Evolutionary conservation across 2,888 invertebrate species (phyloP), one percentile per base, ranked within the genome.

Genomic region (Cataglyphis altisquamis): DNA sequence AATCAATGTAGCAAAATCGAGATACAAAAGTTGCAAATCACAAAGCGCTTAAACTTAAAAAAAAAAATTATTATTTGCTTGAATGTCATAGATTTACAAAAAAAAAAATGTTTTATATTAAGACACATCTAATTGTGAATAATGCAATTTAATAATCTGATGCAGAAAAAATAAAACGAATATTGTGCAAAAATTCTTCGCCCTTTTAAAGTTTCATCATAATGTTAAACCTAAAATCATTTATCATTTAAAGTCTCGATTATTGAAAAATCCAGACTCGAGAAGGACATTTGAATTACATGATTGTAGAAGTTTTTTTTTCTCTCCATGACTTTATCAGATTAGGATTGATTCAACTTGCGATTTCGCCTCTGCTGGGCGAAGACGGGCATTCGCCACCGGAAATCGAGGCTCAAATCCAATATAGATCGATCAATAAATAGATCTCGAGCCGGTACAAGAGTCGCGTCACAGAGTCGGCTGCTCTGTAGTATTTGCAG

Each of bases 361-460:
- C 41, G 8, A 18, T 55, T 39, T 55, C 29, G 55, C n/a, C 12
- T n/a, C 4, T 57, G 6, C 41, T 3, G 21, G 39, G 29, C 77
- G 67, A 29, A 77, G 77, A 29, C 55, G 77, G 77, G n/a, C 29
- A 18, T 41, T 57, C 67, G 41, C 29, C 25, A 70, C 68, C 78
- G 85, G 90, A 89, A 90, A 94, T 93, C 93, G 92, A 91, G 93
- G 91, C 91, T 92, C 92, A 93, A 92, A 92, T 94, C 93, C 90
- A 94, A 94, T 80, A 94, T 94, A 94, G 94, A 94, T 94, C 92
- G 93, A 94, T 94, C 93, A 94, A 94, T 92, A 94, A 94, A 94
- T 94, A 94, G 94, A 94, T 91, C 92, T 91, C 93, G 68, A 82
- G 82, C 15, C 32, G 86, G 78, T 75, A 80, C 84, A 77, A 67